Conservation (phyloP, 2,113 vertebrate species). For the Sturnus vulgaris region DNA sequence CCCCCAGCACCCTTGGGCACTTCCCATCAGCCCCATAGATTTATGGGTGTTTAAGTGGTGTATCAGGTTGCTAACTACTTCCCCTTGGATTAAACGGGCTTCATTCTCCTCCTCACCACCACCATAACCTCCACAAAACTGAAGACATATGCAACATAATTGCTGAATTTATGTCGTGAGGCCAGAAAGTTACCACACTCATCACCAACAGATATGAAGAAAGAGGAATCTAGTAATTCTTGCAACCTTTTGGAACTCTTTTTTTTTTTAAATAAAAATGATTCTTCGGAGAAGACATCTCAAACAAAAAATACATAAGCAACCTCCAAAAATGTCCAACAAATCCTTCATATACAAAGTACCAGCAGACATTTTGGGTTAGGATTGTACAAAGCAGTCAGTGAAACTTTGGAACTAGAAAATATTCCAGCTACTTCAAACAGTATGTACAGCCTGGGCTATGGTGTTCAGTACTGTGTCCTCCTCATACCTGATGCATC, state of each 20-base stretch:
- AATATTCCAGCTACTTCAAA: neutral
- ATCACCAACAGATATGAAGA: neutral
- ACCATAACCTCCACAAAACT: neutral
- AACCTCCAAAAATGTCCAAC: neutral
- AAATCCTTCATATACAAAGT: neutral
- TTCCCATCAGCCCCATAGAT: neutral
- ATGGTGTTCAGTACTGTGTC: neutral
- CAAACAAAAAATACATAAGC: neutral
- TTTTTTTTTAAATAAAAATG: neutral
- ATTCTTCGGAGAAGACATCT: neutral
- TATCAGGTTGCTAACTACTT: neutral
- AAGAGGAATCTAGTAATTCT: neutral
- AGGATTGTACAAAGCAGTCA: neutral
- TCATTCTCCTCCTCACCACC: neutral
- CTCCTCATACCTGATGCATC: neutral
- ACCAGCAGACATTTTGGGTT: neutral
- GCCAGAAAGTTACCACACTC: neutral
- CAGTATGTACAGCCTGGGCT: accelerated
- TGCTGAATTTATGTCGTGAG: neutral
- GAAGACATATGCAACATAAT: neutral
- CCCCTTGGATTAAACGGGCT: neutral
- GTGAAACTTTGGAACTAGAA: neutral
- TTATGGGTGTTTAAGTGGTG: neutral
- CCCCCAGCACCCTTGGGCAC: neutral
- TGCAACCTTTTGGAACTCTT: neutral